phyloP scores from a whole-genome alignment of 2,113 vertebrate species.

The Chroicocephalus ridibundus region DNA sequence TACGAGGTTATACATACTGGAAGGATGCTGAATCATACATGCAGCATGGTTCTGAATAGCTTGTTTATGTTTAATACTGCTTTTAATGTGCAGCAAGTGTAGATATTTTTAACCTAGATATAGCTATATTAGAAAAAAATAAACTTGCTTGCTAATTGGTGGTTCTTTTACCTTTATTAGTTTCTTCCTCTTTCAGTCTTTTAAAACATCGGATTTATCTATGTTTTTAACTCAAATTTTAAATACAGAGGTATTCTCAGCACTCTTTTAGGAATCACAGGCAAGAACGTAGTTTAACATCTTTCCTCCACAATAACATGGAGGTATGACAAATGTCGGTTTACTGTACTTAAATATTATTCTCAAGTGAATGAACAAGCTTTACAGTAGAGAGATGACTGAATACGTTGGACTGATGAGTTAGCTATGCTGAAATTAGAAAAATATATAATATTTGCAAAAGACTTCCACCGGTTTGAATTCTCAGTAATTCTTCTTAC shows the following conservation, averaged over 20 bases:
- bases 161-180: not conserved
- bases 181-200: not conserved
- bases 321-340: not conserved
- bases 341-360: not conserved
- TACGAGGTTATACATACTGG: not conserved
- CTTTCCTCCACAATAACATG: not conserved
- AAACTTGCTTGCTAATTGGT: not conserved
- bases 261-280: not conserved
- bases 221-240: not conserved
- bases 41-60: not conserved
- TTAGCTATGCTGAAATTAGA: conserved; percentile 15
- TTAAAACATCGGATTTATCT: not conserved
- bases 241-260: not conserved
- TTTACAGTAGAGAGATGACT: not conserved
- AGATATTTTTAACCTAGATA: not conserved
- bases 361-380: not conserved
- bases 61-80: not conserved
- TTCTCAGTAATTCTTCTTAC: not conserved
- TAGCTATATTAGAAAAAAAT: not conserved
- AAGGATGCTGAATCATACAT: not conserved
- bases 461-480: not conserved
- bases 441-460: not conserved
- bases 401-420: not conserved
- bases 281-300: not conserved
- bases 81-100: not conserved